Evolutionary conservation across 2,113 vertebrate species (phyloP).

Genomic region (Phodopus roborovskii): DNA sequence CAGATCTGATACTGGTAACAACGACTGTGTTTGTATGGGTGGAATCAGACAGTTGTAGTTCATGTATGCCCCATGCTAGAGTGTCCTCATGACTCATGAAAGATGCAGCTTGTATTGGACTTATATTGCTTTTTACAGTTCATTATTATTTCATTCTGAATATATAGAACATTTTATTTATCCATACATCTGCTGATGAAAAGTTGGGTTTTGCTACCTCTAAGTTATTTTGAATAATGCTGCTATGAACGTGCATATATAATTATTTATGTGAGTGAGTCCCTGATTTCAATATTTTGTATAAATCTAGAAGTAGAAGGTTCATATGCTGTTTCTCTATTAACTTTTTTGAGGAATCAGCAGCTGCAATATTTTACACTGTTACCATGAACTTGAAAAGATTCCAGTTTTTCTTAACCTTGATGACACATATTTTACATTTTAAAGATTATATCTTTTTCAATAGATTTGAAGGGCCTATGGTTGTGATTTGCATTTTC

Average conservation of each 20-base stretch:
- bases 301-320: background rate
- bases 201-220: background rate
- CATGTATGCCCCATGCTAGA: background rate
- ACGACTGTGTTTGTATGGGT: background rate
- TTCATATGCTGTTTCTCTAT: conserved; percentile 13
- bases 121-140: background rate
- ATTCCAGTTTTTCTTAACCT: conserved; percentile 8
- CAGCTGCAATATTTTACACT: background rate
- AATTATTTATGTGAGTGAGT: background rate
- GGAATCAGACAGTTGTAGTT: background rate
- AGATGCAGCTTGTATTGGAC: background rate
- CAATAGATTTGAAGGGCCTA: background rate
- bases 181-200: background rate
- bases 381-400: background rate
- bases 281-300: background rate
- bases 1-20: background rate
- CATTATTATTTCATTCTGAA: background rate
- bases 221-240: conserved; percentile 8
- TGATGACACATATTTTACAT: background rate
- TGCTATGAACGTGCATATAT: background rate
- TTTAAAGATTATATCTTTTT: background rate
- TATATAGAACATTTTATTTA: background rate
- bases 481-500: conserved; percentile 39
- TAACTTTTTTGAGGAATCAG: background rate
- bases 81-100: background rate